Base-by-base conservation (phyloP, 2,888 invertebrate species). In the Thera obeliscata region DNA sequence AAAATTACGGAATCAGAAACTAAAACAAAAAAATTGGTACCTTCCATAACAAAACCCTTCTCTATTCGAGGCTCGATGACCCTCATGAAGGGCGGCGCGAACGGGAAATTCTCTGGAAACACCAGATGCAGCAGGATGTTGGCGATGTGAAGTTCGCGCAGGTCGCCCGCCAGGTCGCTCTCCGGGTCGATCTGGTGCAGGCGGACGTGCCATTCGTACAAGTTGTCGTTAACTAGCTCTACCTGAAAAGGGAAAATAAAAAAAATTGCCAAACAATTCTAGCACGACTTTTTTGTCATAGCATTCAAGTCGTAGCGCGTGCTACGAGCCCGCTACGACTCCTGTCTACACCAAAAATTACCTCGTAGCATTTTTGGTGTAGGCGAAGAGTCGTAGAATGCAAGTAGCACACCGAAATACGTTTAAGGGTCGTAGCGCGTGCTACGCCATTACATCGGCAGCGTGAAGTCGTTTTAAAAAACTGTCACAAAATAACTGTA, bases 41-140 rank as follows among this genome's bases (percentile, higher is more conserved):
- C 97, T 90, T 97, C 97, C 97, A 98, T 97, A 36, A 98, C 97
- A 84, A 97, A 98, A 50, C 97, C 97, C 84, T 96, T 96, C 83
- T 96, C 96, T 91, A 97, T 96, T 85, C 96, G 94, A 7, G 97
- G 97, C 79, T 97, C 96, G 87, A 96, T 96, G 55, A 96, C 96
- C 76, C 96, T 94, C 94, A 96, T 97, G 87, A 98, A 98, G 54
- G 98, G 98, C 61, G 98, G 98, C 52, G 97, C 96, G 83, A 98
- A 98, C 54, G 98, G 98, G 82, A 98, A 98, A 85, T 97, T 97
- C 81, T 98, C 97, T 12, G 98, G 98, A 89, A 98, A 98, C 74
- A 96, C 94, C 77, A 97, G 93, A 86, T 97, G 97, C 76, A 98
- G 94, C 74, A 97, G 93, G 79, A 98, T 97, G 87, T 95, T 94